phyloP scores from a whole-genome alignment of 2,797 vertebrate genomes.

The Champsocephalus gunnari region DNA sequence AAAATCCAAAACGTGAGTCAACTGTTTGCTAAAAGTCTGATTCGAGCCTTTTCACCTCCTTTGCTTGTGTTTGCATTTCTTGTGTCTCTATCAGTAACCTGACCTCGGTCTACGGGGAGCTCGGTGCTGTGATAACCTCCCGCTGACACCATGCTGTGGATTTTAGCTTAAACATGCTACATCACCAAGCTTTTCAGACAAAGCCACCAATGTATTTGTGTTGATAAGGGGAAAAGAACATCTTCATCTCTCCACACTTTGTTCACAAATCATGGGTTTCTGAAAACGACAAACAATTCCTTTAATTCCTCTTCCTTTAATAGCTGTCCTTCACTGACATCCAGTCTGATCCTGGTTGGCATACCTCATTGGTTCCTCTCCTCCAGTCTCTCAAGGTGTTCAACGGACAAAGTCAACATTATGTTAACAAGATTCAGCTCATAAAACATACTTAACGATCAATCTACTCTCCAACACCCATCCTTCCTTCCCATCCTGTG shows the following conservation, averaged over 20 bases:
- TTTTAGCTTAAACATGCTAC: constrained; percentile 64
- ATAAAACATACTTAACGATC: constrained; percentile 1
- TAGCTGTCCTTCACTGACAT: constrained; percentile 3
- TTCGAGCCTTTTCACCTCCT: not conserved
- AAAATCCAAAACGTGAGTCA: not conserved
- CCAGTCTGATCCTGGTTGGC: not conserved
- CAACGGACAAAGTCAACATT: not conserved
- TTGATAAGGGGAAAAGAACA: constrained; percentile 12
- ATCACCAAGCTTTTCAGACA: constrained; percentile 38
- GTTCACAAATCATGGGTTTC: constrained; percentile 10
- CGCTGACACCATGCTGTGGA: constrained; percentile 69
- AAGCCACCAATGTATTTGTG: constrained; percentile 31
- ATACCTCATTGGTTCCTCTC: not conserved
- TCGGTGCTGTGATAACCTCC: constrained; percentile 68
- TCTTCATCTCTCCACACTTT: constrained; percentile 4
- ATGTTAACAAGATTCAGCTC: constrained; percentile 7
- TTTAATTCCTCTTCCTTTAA: not conserved
- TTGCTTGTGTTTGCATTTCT: constrained; percentile 50
- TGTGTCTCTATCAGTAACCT: constrained; percentile 53
- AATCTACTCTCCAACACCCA: constrained; percentile 50
- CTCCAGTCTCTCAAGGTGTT: not conserved
- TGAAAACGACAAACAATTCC: not conserved
- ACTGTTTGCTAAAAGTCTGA: not conserved
- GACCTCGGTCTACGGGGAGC: constrained; percentile 42
- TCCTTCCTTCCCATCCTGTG: constrained; percentile 59